phyloP scores from a whole-genome alignment of 2,113 vertebrate genomes.

The Acrocephalus arundinaceus region DNA sequence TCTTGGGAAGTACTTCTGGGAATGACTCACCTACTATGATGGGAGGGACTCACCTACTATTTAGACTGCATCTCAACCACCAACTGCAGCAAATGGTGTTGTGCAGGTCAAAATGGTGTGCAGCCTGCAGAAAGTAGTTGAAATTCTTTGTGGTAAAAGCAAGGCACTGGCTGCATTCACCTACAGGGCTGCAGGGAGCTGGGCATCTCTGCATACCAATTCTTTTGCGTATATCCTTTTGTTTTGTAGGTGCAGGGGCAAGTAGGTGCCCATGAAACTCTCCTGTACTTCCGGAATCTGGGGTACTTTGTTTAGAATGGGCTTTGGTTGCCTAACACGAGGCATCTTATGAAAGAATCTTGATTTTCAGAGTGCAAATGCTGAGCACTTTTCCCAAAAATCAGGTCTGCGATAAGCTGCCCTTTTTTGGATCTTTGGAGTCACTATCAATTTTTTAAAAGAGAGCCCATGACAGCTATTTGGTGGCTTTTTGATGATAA shows the following conservation, averaged over 20 bases:
- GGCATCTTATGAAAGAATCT: neutral
- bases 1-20: neutral
- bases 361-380: neutral
- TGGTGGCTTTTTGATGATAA: neutral
- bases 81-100: neutral
- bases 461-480: neutral
- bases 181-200: neutral
- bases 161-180: neutral
- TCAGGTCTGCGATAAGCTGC: neutral
- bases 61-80: neutral
- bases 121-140: neutral
- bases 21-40: fast-evolving
- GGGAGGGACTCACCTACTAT: neutral
- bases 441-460: neutral
- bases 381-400: neutral
- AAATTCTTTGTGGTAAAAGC: neutral
- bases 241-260: neutral
- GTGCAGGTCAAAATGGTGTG: neutral
- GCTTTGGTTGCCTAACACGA: neutral
- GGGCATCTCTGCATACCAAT: fast-evolving
- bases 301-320: neutral
- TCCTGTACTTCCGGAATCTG: neutral
- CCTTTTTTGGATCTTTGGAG: fast-evolving
- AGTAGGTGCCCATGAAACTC: neutral
- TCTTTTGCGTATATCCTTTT: neutral